Conservation (phyloP, 2,797 vertebrate genomes). For the Tokudaia muenninki region DNA sequence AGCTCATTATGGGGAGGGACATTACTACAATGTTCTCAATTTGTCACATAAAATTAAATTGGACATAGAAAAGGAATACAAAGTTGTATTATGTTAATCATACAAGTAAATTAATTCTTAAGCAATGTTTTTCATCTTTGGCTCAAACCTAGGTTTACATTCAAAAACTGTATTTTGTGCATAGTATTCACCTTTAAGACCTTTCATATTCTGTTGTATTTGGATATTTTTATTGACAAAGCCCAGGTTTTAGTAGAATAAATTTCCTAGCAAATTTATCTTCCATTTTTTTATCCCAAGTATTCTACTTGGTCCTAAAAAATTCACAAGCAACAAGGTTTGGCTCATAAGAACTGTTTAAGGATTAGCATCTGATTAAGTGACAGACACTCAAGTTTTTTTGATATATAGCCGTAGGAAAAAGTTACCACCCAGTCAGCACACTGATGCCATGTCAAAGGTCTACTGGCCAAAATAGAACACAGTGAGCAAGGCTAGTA, state of each 20-base stretch:
- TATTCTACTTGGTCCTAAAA: constrained; percentile 11
- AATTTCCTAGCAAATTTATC: constrained; percentile 49
- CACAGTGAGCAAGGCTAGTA: not conserved
- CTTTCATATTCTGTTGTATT: constrained; percentile 15
- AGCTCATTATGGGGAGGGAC: not conserved
- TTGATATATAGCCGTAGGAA: not conserved
- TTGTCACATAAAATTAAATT: constrained; percentile 23
- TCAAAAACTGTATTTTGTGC: constrained; percentile 27
- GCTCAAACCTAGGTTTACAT: constrained; percentile 8
- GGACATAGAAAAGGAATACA: not conserved
- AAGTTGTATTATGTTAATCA: not conserved
- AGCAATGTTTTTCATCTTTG: constrained; percentile 16
- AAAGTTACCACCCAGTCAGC: not conserved
- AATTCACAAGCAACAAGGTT: not conserved
- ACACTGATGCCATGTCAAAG: constrained; percentile 1
- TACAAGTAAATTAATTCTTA: not conserved
- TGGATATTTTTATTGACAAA: constrained; percentile 49
- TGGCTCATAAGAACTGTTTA: constrained; percentile 17
- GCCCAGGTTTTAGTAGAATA: constrained; percentile 16
- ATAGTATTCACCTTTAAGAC: not conserved
- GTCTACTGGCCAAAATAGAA: constrained; percentile 37
- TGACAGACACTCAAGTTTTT: constrained; percentile 5
- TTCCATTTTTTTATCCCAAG: not conserved
- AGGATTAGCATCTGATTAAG: not conserved
- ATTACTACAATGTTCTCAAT: constrained; percentile 30